A percentile compares a stretch with the other conserved stretches of the same genome.
Conservation (phyloP, 2,888 invertebrate species). For the Blastobasis adustella region DNA sequence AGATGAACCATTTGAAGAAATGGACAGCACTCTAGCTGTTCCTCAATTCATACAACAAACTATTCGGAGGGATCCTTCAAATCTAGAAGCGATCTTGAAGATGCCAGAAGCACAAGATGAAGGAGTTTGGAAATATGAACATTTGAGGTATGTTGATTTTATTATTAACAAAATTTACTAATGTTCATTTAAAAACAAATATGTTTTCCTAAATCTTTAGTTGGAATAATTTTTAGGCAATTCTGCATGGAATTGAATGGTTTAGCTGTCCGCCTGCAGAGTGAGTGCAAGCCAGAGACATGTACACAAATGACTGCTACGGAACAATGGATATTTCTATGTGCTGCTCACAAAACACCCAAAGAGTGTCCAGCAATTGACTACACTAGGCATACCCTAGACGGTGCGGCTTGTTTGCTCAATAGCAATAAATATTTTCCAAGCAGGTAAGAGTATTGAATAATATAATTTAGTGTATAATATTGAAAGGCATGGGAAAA, state of each 20-base stretch:
- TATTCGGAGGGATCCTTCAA: constrained; percentile 93
- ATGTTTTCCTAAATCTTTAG: background rate
- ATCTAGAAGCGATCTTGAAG: constrained; percentile 94
- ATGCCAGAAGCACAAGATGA: constrained; percentile 99
- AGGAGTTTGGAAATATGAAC: constrained; percentile 99
- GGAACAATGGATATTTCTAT: constrained; percentile 99
- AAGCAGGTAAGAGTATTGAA: constrained; percentile 82
- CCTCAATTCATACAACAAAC: constrained; percentile 99
- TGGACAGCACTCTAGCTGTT: constrained; percentile 99
- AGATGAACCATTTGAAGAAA: constrained; percentile 98
- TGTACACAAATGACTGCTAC: constrained; percentile 99
- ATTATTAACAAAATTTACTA: background rate
- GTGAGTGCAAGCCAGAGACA: constrained; percentile 96
- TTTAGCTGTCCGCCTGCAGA: constrained; percentile 96
- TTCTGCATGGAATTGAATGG: constrained; percentile 99
- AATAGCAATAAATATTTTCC: constrained; percentile 99
- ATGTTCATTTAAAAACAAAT: background rate
- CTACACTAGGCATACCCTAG: constrained; percentile 98
- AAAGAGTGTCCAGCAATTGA: constrained; percentile 99
- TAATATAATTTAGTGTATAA: background rate
- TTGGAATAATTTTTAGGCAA: constrained; percentile 77
- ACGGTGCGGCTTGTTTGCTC: constrained; percentile 98
- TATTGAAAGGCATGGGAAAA: background rate
- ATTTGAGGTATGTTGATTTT: constrained; percentile 80
- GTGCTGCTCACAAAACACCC: constrained; percentile 99